A percentile compares a stretch with the other conserved stretches of the same genome.
phyloP scores from a whole-genome alignment of 2,888 invertebrate genomes.

The Patella ulyssiponensis region DNA sequence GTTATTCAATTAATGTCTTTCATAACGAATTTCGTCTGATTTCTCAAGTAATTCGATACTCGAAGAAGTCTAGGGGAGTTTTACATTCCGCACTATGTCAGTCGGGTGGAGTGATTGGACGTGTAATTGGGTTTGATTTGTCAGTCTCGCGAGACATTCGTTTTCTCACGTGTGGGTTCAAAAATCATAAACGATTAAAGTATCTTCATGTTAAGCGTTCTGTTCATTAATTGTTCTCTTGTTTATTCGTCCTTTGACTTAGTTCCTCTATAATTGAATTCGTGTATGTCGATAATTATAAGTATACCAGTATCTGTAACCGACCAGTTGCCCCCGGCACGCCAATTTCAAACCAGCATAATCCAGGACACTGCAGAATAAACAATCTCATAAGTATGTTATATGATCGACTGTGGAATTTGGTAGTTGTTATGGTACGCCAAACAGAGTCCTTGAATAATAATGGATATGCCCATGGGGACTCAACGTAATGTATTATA shows the following conservation, averaged over 20 bases:
- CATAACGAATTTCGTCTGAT: conserved; percentile 12
- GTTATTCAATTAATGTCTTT: conserved; percentile 12
- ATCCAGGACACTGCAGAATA: background rate
- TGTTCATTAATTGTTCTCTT: background rate
- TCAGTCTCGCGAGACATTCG: background rate
- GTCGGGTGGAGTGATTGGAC: conserved; percentile 2
- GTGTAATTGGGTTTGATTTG: conserved; percentile 2
- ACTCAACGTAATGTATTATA: no score
- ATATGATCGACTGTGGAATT: no score
- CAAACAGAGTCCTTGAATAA: no score
- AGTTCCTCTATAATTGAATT: background rate
- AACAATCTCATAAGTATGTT: background rate
- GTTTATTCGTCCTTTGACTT: background rate
- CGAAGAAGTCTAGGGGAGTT: background rate
- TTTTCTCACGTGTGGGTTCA: conserved; percentile 3
- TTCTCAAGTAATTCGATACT: background rate
- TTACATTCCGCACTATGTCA: conserved; percentile 11
- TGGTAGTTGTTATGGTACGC: no score
- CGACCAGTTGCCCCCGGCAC: no score
- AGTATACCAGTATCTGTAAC: no score
- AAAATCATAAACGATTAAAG: background rate
- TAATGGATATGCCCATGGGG: no score
- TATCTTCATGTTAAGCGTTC: background rate
- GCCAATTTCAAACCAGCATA: no score
- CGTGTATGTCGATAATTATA: background rate